phyloP scores from a whole-genome alignment of 2,797 vertebrate species.

The Sebastes kiyomatsui region DNA sequence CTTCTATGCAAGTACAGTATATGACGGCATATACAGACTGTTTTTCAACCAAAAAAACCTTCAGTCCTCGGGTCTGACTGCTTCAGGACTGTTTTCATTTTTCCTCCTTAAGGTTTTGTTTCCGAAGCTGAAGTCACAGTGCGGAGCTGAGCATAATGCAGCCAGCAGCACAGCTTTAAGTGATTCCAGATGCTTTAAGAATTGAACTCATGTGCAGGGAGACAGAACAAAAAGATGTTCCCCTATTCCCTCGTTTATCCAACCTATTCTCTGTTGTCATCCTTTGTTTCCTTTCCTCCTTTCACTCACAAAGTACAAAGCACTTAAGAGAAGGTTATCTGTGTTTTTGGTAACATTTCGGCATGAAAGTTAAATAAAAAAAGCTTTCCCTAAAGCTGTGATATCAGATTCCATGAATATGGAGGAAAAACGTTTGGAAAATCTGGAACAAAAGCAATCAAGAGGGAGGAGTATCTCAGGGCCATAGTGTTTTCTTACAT shows the following conservation, averaged over 20 bases:
- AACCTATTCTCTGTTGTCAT: slow-evolving; percentile 7
- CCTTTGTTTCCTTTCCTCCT: neutral
- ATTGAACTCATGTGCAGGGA: slow-evolving; percentile 54
- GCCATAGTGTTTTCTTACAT: slow-evolving; percentile 33
- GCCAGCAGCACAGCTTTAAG: slow-evolving; percentile 58
- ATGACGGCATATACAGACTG: neutral
- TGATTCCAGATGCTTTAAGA: slow-evolving; percentile 76
- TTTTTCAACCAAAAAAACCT: slow-evolving; percentile 7
- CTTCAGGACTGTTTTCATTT: slow-evolving; percentile 32
- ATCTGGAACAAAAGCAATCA: slow-evolving; percentile 28
- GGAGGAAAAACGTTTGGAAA: slow-evolving; percentile 38
- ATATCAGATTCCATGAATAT: slow-evolving; percentile 63
- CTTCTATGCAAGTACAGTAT: neutral
- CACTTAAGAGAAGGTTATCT: neutral
- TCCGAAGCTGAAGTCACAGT: slow-evolving; percentile 61
- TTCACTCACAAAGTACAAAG: neutral
- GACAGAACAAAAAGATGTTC: slow-evolving; percentile 64
- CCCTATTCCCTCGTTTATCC: slow-evolving; percentile 10
- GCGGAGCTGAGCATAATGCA: slow-evolving; percentile 43
- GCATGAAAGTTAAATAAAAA: neutral
- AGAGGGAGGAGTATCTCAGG: slow-evolving; percentile 39
- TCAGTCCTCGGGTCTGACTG: neutral
- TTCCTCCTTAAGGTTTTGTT: slow-evolving; percentile 51
- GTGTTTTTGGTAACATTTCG: neutral
- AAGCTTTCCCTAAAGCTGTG: neutral